These are phyloP conservation scores for Rhinatrema bivittatum DNA, from an alignment of 2,797 vertebrate genomes.

Conservation along the genomic window DNA sequence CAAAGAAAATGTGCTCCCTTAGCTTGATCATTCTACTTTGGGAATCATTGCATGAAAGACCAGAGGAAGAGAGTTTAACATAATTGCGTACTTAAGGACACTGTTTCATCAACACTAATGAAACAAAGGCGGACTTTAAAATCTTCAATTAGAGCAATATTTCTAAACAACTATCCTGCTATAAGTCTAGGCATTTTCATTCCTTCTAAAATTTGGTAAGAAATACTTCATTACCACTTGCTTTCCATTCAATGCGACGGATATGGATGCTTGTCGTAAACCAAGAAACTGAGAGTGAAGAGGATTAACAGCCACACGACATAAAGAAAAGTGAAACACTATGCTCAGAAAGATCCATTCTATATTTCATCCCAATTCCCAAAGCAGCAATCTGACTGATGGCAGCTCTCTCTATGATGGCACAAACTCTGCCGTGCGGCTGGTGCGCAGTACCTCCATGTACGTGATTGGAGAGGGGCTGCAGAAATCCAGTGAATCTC, in stretches of 20 bases:
- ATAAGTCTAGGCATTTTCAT: too few relatives aligned
- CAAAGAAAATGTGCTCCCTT: accelerated
- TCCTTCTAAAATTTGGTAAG: too few relatives aligned
- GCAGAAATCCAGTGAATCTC: conserved; percentile 47
- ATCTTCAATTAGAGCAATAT: too few relatives aligned
- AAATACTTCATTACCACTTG: too few relatives aligned
- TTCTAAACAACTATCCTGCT: too few relatives aligned
- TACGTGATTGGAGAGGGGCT: conserved; percentile 69
- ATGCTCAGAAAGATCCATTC: conserved; percentile 92
- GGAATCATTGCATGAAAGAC: neutral
- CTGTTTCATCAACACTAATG: too few relatives aligned
- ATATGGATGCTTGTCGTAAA: too few relatives aligned
- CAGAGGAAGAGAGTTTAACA: neutral
- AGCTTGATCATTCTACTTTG: accelerated
- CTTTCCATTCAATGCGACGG: too few relatives aligned
- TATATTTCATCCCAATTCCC: conserved; percentile 69
- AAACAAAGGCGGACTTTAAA: too few relatives aligned
- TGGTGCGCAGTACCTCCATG: conserved; percentile 92
- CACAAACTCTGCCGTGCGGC: conserved; percentile 61
- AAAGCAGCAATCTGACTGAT: conserved; percentile 37
- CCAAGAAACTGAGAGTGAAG: too few relatives aligned
- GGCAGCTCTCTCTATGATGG: conserved; percentile 54
- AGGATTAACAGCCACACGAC: too few relatives aligned
- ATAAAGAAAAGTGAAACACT: conserved; percentile 20
- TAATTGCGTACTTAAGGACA: too few relatives aligned